Percentiles rank a stretch among this genome's conserved stretches.
phyloP scores from a whole-genome alignment of 2,797 vertebrate species.

The Tiaroga cobitis region DNA sequence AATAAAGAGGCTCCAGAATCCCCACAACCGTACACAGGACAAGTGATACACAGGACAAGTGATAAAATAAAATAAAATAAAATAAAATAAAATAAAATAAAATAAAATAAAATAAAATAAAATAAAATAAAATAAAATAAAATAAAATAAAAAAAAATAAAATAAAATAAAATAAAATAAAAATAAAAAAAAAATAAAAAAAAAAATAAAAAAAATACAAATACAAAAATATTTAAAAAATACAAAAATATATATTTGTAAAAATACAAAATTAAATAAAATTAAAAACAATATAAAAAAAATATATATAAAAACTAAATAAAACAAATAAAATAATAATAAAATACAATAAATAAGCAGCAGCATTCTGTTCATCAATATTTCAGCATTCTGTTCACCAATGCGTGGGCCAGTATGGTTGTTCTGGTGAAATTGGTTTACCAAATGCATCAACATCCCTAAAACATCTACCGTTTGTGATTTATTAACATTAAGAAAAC shows the following conservation, averaged over 20 bases:
- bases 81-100: neutral
- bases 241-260: too few relatives aligned
- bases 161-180: neutral
- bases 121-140: neutral
- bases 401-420: neutral
- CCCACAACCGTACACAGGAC: neutral
- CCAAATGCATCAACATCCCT: constrained; percentile 1
- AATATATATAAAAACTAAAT: neutral
- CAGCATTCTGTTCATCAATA: neutral
- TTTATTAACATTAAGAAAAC: neutral
- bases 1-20: neutral
- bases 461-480: neutral
- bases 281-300: neutral
- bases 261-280: too few relatives aligned
- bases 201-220: too few relatives aligned
- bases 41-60: neutral
- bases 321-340: neutral
- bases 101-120: neutral
- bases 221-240: too few relatives aligned
- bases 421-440: neutral
- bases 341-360: neutral
- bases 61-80: neutral
- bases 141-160: neutral
- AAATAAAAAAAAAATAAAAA: too few relatives aligned
- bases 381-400: neutral